Base-by-base conservation (phyloP, 2,113 vertebrate species). In the Nyctereutes procyonoides region DNA sequence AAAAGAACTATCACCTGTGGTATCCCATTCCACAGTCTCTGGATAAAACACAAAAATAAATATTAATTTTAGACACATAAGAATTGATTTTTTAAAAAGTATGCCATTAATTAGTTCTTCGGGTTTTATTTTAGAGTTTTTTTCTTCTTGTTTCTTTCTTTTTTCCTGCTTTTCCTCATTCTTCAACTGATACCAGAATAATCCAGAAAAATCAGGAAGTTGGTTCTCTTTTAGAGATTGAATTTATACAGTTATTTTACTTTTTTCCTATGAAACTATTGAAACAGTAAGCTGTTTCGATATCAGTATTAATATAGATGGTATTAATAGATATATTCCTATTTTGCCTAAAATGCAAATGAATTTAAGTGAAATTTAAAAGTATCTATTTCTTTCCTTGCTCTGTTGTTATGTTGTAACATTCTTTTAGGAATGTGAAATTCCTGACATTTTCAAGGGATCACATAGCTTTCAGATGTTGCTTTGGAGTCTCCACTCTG, bases 381-480 rank as follows among this genome's bases (percentile, higher is more conserved):
- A 86, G 6, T 43, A 28, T 85, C 22, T 79, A 16, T 60, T 93
- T 93, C 19, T 90, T 2, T 58, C 86, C 55, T 85, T 53, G 9
- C 13, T 79, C 35, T 67, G 48, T 76, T 60, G 9, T 91, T 88
- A 35, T 51, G 35, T 55, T 22, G 30, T 91, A 38, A 58, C 48
- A 74, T 94, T 94, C 48, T 77, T 80, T 60, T 10, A 89, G 11
- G 43, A 96, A 91, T 83, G 35, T 80, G 19, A 35, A 89, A 65
- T 89, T 94, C 35, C 56, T 97, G n/a, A 67, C 85, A 79, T 91
- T 97, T 96, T 91, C 43, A 82, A 83, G 80, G 24, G 58, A 74
- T 84, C 79, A 60, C 7, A 79, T 65, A 55, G 62, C 51, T 32
- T 87, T 65, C 67, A 80, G 82, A 80, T 93, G 62, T 22, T 58